A percentile compares a stretch with the other conserved stretches of the same genome.
Conservation (phyloP, 2,888 invertebrate species). For the Aradus depressus region DNA sequence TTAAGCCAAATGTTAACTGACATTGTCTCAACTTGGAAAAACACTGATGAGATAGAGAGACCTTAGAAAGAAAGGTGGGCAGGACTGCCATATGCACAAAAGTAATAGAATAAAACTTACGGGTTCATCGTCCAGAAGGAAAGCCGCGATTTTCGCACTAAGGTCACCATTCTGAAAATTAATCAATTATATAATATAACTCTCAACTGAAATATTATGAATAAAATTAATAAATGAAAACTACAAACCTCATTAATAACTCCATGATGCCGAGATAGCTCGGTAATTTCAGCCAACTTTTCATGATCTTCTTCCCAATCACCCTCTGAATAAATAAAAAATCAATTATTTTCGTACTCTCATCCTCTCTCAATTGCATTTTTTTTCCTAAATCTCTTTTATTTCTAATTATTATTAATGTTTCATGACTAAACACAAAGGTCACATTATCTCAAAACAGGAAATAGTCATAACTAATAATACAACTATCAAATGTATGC, state of each 20-base stretch:
- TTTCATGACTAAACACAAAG: no score
- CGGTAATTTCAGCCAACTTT: constrained; percentile 51
- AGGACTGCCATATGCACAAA: no score
- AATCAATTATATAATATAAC: not conserved
- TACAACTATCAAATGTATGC: no score
- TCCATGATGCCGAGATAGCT: constrained; percentile 34
- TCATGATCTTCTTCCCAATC: constrained; percentile 67
- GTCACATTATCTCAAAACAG: no score
- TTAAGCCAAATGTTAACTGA: no score
- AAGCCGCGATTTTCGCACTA: constrained; percentile 23
- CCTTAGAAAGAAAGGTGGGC: no score
- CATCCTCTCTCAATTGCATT: no score
- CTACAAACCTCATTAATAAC: constrained; percentile 1
- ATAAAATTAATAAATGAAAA: constrained; percentile 1
- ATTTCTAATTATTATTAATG: no score
- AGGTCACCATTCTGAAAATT: constrained; percentile 24
- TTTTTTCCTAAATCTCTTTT: no score
- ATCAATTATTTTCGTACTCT: not conserved
- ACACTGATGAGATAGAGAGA: no score
- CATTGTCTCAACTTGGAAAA: no score
- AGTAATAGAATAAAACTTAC: constrained; percentile 23
- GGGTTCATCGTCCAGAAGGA: constrained; percentile 24
- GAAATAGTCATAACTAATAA: no score
- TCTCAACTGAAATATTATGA: constrained; percentile 1
- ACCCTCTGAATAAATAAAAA: constrained; percentile 35